Conservation (phyloP, 2,797 vertebrate genomes). For the Sebastiscus albofasciatus region DNA sequence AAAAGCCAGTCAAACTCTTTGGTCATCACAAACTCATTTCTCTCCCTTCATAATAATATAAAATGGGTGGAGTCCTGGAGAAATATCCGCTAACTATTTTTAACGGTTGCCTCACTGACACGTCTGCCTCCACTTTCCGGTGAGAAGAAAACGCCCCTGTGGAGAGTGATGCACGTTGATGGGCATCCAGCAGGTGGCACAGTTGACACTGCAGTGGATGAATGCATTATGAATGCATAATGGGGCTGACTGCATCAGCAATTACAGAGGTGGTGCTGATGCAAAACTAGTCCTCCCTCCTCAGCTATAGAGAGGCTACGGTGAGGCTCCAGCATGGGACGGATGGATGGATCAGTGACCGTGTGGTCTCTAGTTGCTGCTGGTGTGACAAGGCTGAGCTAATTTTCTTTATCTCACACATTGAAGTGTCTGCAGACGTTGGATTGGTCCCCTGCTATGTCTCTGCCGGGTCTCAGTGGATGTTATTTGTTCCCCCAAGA, state of each 20-base stretch:
- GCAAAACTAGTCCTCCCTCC: constrained; percentile 32
- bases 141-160: constrained; percentile 45
- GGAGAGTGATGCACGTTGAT: constrained; percentile 12
- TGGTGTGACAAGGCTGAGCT: constrained; percentile 14
- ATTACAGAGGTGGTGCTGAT: constrained; percentile 58
- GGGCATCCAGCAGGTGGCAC: constrained; percentile 73
- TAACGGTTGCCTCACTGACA: constrained; percentile 33
- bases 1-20: not conserved
- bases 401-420: not conserved
- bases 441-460: not conserved
- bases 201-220: constrained; percentile 57
- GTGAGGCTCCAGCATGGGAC: constrained; percentile 1
- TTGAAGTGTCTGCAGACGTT: not conserved
- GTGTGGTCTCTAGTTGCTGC: constrained; percentile 15
- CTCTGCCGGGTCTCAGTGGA: not conserved
- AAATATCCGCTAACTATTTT: constrained; percentile 43
- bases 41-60: constrained; percentile 18
- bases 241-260: constrained; percentile 65
- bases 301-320: not conserved
- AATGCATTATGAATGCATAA: constrained; percentile 64
- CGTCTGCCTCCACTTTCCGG: constrained; percentile 22
- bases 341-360: constrained; percentile 6
- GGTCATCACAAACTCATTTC: constrained; percentile 12
- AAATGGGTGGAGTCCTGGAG: constrained; percentile 52
- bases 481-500: not conserved